Evolutionary conservation across 2,888 invertebrate genomes (phyloP), one percentile per base, ranked within the genome.

Genomic region (Diadegma fenestrale): DNA sequence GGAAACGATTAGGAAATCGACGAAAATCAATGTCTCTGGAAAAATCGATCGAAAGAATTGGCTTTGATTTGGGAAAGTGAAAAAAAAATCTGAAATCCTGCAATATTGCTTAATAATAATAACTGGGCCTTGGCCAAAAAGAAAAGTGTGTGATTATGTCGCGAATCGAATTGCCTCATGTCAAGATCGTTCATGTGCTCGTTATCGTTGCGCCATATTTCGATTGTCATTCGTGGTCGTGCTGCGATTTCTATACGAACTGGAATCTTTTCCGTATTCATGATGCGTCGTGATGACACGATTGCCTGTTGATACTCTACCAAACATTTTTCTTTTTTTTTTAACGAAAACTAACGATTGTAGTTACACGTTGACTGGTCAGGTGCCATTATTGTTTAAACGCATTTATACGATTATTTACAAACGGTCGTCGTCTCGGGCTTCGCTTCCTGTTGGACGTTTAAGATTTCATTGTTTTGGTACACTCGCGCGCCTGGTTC

Each of bases 201-300:
- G 84, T 78, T 78, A 78, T 78, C 66, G 61, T 81, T 85, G 84
- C 81, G 78, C 81, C 84, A 84, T 72, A 63, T 45, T 45, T 77
- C 84, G 76, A 58, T 84, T 80, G 64, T 84, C 45, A 77, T 84
- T 84, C 71, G 45, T 76, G 37, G n/a, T 84, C 43, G 68, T 26
- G 61, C 19, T 30, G 73, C 80, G 68, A 61, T 69, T 79, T 63
- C 26, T 63, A 19, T 63, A 66, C 51, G 45, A 26, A 41, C 51
- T 43, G 75, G 14, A 64, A 64, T 48, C 76, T 77, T 66, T 76
- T 77, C 64, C 76, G 76, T 66, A 82, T 85, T 82, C 73, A 82
- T 43, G 73, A 66, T 69, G 63, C 58, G 61, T 84, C 71, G 79
- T n/a, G 10, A 26, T 43, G n/a, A n/a, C 43, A 58, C 43, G 33